A percentile compares a stretch with the other conserved stretches of the same genome.
Conservation (phyloP, 2,113 vertebrate genomes). For the Crocuta crocuta region DNA sequence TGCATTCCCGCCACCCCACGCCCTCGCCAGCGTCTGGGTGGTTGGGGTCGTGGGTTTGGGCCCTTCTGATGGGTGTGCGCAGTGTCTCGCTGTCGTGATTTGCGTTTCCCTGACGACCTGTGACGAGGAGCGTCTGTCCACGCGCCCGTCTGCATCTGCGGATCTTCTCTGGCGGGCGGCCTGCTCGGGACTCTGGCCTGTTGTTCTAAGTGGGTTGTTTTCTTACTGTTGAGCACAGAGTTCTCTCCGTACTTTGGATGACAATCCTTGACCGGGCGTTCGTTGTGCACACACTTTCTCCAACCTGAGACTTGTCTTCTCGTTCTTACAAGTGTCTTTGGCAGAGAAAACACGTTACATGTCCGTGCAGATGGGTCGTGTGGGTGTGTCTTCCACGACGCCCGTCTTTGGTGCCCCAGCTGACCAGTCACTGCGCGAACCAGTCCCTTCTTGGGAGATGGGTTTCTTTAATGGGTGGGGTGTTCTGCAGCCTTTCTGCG, state of each 20-base stretch:
- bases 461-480: background rate
- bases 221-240: background rate
- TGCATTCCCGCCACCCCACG: too few species aligned
- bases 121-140: too few species aligned
- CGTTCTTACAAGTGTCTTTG: background rate
- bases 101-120: too few species aligned
- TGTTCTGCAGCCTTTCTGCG: background rate
- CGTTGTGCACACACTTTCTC: background rate
- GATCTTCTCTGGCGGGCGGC: background rate
- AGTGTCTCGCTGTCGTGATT: too few species aligned
- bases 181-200: background rate
- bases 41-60: background rate
- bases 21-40: too few species aligned
- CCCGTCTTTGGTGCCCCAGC: accelerated
- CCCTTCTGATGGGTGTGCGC: too few species aligned
- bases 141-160: background rate
- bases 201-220: background rate
- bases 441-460: background rate
- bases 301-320: background rate
- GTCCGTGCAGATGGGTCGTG: background rate
- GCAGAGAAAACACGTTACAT: background rate
- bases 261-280: background rate
- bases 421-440: background rate
- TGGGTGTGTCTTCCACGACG: background rate
- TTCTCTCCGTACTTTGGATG: too few species aligned